These are phyloP conservation scores for Ypsolopha scabrella DNA, from an alignment of 2,888 invertebrate genomes.

Conservation along the genomic window DNA sequence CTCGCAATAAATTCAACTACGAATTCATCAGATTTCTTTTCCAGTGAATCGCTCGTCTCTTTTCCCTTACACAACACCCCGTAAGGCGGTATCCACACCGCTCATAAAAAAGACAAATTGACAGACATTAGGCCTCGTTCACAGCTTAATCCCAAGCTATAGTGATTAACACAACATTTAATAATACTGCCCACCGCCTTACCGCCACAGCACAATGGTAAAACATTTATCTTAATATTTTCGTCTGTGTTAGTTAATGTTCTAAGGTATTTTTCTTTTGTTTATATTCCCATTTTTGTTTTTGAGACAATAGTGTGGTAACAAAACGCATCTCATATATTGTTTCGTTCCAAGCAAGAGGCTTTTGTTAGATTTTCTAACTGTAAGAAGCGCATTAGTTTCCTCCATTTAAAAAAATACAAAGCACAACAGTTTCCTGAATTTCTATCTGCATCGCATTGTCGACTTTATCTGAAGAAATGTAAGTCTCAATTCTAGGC, in stretches of 20 bases:
- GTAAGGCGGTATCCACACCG: conserved; percentile 25
- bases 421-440: too few species aligned
- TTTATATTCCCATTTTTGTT: background rate
- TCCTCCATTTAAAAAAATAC: too few species aligned
- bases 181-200: conserved; percentile 20
- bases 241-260: conserved; percentile 10
- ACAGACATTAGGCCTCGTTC: conserved; percentile 41
- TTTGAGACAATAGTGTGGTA: background rate
- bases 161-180: conserved; percentile 54
- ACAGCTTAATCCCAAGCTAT: conserved; percentile 51
- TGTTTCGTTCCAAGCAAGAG: too few species aligned
- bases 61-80: conserved; percentile 19
- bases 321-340: too few species aligned
- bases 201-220: conserved; percentile 31
- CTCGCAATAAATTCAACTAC: too few species aligned
- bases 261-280: background rate
- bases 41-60: conserved; percentile 4
- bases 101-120: conserved; percentile 59
- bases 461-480: too few species aligned
- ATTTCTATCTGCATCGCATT: too few species aligned
- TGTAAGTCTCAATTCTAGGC: too few species aligned
- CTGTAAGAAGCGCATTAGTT: too few species aligned
- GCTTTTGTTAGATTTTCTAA: too few species aligned
- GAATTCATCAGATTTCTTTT: too few species aligned
- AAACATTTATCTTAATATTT: conserved; percentile 33